phyloP scores from a whole-genome alignment of 2,888 invertebrate genomes.

The Drosophila peninsularis region DNA sequence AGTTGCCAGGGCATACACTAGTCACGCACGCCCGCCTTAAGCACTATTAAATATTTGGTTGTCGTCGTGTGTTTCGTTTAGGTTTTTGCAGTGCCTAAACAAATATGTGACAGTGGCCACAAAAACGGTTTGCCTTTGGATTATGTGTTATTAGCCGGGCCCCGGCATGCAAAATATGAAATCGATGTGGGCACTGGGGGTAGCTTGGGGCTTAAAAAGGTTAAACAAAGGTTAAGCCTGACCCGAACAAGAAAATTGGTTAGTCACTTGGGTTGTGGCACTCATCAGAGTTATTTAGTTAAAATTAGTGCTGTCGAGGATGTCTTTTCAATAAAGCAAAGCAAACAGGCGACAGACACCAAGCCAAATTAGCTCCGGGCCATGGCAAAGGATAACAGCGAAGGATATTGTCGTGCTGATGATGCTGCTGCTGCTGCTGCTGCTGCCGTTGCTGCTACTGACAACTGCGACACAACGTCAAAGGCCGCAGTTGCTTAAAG shows the following conservation, averaged over 20 bases:
- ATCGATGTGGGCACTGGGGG: constrained; percentile 25
- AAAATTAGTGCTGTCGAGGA: constrained; percentile 76
- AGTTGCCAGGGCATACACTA: background rate
- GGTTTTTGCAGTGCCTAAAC: constrained; percentile 48
- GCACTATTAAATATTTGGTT: background rate
- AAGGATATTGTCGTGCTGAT: constrained; percentile 52
- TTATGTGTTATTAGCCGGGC: constrained; percentile 57
- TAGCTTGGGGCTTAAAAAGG: constrained; percentile 49
- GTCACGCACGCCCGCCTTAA: background rate
- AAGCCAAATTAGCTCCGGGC: constrained; percentile 44
- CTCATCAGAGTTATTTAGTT: constrained; percentile 77
- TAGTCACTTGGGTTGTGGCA: constrained; percentile 37
- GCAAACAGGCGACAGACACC: constrained; percentile 49
- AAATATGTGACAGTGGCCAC: constrained; percentile 54
- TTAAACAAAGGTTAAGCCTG: constrained; percentile 74
- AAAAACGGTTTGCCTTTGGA: constrained; percentile 51
- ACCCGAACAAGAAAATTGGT: constrained; percentile 20
- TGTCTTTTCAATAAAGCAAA: constrained; percentile 75
- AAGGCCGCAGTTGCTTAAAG: constrained; percentile 66
- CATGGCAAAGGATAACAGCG: constrained; percentile 57
- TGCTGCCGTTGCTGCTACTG: constrained; percentile 69
- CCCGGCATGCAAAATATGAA: constrained; percentile 54
- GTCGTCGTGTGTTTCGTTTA: constrained; percentile 16
- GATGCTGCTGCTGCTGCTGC: constrained; percentile 63
- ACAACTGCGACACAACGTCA: constrained; percentile 67